These are phyloP conservation scores for Chloroceryle aenea DNA, from an alignment of 2,113 vertebrate genomes.

Conservation along the genomic window DNA sequence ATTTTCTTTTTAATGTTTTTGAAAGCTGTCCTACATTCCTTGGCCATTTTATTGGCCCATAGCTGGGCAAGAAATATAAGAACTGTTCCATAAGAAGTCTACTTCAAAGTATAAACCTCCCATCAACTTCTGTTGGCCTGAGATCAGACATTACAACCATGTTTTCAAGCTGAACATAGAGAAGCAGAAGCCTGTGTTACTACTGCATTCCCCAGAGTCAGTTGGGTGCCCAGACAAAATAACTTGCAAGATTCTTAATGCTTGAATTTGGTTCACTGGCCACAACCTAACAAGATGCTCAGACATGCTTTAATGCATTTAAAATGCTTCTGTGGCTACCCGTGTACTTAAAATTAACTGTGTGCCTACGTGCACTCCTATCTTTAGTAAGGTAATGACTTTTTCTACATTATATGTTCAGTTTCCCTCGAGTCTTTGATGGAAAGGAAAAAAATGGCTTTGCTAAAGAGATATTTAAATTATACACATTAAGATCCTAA, in stretches of 20 bases:
- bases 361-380: accelerated
- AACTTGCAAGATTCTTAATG: not conserved
- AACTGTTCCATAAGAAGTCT: not conserved
- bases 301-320: not conserved
- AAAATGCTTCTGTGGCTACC: not conserved
- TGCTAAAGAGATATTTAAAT: not conserved
- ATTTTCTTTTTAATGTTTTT: not conserved
- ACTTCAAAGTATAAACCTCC: conserved; percentile 4
- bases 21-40: not conserved
- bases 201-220: not conserved
- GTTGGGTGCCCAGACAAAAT: not conserved
- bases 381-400: conserved; percentile 8
- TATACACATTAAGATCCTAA: not conserved
- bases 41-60: not conserved
- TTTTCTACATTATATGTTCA: not conserved
- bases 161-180: not conserved
- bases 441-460: not conserved
- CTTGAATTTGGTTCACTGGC: not conserved
- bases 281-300: not conserved
- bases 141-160: not conserved
- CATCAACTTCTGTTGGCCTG: conserved; percentile 11
- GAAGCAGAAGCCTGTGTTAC: not conserved
- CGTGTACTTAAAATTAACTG: not conserved
- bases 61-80: not conserved
- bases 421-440: not conserved